phyloP scores from a whole-genome alignment of 2,113 vertebrate genomes.

The Ophthalmotilapia sp. region DNA sequence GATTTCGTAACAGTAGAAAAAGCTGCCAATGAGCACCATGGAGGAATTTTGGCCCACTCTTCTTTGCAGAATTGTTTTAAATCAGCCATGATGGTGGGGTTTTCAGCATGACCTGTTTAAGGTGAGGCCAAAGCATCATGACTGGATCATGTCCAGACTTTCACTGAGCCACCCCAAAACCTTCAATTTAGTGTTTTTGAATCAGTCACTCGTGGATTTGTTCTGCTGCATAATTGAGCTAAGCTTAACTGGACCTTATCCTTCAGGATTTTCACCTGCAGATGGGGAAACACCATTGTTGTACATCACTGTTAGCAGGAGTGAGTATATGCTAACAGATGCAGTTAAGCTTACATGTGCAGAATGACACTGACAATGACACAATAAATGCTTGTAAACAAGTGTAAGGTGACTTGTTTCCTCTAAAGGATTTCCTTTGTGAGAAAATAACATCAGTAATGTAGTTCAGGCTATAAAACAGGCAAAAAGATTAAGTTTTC shows the following conservation, averaged over 20 bases:
- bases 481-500: neutral
- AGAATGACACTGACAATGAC: neutral
- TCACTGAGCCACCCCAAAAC: neutral
- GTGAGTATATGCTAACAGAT: neutral
- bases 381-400: neutral
- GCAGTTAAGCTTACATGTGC: neutral
- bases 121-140: fast-evolving
- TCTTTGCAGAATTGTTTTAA: neutral
- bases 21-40: fast-evolving
- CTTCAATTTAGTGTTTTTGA: fast-evolving
- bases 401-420: neutral
- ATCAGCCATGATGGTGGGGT: fast-evolving
- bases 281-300: neutral
- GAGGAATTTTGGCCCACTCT: fast-evolving
- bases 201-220: neutral
- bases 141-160: neutral
- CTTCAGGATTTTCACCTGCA: neutral
- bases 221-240: fast-evolving
- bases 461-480: fast-evolving
- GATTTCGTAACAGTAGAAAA: too few species aligned
- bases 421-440: neutral
- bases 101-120: neutral
- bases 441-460: neutral
- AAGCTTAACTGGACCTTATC: neutral
- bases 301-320: neutral